Percentiles rank a stretch among this genome's conserved stretches.
Conservation (phyloP, 2,113 vertebrate species). For the Nicator chloris region DNA sequence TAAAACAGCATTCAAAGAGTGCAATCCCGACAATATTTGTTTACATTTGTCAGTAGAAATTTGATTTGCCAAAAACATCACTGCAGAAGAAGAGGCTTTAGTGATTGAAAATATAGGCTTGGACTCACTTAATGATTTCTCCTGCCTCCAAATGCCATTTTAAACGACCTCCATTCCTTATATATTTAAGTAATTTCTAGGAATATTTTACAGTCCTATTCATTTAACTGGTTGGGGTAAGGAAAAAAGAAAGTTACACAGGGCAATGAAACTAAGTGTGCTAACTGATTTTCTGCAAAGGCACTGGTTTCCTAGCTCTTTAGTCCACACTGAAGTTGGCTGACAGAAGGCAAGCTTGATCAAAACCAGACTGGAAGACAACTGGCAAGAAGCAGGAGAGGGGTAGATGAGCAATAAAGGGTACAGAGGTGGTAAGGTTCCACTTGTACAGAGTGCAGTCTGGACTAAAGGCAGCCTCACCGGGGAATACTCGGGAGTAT, state of each 20-base stretch:
- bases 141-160: neutral
- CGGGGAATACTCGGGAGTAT: neutral
- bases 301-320: neutral
- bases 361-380: neutral
- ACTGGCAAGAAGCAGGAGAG: neutral
- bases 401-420: neutral
- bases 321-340: neutral
- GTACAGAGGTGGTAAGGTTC: neutral
- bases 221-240: neutral
- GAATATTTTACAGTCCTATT: neutral
- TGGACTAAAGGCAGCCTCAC: neutral
- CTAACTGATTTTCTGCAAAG: neutral
- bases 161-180: neutral
- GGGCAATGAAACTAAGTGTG: neutral
- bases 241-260: neutral
- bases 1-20: neutral
- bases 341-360: neutral
- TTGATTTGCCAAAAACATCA: neutral
- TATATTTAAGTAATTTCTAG: neutral
- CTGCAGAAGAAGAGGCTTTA: neutral
- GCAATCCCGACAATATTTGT: neutral
- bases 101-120: neutral
- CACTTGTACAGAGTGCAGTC: neutral
- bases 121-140: neutral
- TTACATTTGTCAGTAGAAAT: constrained; percentile 2